Evolutionary conservation across 2,113 vertebrate species (phyloP).

Genomic region (Crotalus horridus): DNA sequence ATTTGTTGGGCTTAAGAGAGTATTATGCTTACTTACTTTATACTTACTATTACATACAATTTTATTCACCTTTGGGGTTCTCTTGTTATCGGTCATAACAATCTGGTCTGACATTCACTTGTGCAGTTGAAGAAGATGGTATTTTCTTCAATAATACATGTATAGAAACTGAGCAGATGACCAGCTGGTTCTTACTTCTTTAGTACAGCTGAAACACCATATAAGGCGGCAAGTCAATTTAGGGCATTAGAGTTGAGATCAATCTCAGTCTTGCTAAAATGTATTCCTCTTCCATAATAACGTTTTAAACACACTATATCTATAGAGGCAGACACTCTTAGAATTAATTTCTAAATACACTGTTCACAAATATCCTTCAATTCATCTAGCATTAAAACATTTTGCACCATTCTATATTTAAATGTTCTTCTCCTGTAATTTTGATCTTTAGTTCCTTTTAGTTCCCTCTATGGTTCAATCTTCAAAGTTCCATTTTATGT

Average conservation of each 20-base stretch:
- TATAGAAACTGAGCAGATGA: neutral
- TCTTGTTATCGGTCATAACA: neutral
- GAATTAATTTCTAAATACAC: too few species aligned
- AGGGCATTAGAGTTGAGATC: neutral
- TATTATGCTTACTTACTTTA: neutral
- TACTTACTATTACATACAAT: neutral
- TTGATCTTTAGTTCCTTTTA: too few species aligned
- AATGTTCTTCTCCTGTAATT: too few species aligned
- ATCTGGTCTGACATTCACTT: neutral
- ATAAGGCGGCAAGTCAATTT: neutral
- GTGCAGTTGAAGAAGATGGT: neutral
- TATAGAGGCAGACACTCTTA: too few species aligned
- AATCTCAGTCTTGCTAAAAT: too few species aligned
- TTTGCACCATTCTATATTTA: too few species aligned
- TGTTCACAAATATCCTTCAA: too few species aligned
- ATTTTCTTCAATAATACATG: neutral
- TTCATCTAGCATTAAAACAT: too few species aligned
- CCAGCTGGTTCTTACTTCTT: neutral
- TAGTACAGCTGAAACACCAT: neutral
- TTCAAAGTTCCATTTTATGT: too few species aligned
- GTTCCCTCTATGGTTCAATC: too few species aligned
- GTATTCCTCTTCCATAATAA: too few species aligned
- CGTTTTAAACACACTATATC: too few species aligned
- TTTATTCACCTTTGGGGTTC: neutral
- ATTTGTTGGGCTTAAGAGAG: neutral